Percentiles rank a stretch among this genome's conserved stretches.
phyloP scores from a whole-genome alignment of 2,113 vertebrate genomes.

The Oreotrochilus melanogaster region DNA sequence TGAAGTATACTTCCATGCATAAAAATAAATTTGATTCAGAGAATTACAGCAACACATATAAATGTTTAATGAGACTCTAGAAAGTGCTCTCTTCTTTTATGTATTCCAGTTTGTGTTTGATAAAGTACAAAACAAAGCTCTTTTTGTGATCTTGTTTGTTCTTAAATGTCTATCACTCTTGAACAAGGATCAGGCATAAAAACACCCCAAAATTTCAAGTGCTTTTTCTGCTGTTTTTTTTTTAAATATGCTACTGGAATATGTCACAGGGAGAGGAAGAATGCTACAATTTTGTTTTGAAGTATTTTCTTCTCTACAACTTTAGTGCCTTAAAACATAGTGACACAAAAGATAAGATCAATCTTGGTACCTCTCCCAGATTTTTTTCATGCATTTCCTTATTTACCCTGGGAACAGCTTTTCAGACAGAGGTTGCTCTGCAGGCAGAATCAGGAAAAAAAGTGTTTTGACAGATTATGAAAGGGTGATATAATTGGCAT shows the following conservation, averaged over 20 bases:
- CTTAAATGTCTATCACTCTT: neutral
- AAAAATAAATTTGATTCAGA: slow-evolving; percentile 49
- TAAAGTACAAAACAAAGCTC: neutral
- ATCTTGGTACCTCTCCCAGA: slow-evolving; percentile 38
- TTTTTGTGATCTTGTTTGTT: neutral
- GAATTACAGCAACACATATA: neutral
- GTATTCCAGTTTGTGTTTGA: neutral
- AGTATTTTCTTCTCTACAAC: neutral
- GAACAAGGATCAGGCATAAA: neutral
- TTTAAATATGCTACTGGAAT: neutral
- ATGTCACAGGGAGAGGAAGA: neutral
- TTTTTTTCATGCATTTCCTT: slow-evolving; percentile 70
- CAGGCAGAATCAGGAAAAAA: neutral
- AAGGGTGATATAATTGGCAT: slow-evolving; percentile 1
- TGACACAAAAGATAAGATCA: slow-evolving; percentile 49
- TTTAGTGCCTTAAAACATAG: slow-evolving; percentile 32
- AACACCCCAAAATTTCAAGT: neutral
- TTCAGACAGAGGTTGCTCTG: slow-evolving; percentile 32
- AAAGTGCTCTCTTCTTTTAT: neutral
- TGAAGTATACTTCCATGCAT: neutral
- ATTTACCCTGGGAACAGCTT: slow-evolving; percentile 52
- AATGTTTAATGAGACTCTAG: slow-evolving; percentile 23
- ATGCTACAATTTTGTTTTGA: neutral
- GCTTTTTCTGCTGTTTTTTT: too few relatives aligned
- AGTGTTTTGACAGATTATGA: slow-evolving; percentile 1